Percentiles rank a stretch among this genome's conserved stretches.
These are phyloP conservation scores for Pyrgilauda ruficollis DNA, from an alignment of 2,113 vertebrate genomes.

Conservation along the genomic window DNA sequence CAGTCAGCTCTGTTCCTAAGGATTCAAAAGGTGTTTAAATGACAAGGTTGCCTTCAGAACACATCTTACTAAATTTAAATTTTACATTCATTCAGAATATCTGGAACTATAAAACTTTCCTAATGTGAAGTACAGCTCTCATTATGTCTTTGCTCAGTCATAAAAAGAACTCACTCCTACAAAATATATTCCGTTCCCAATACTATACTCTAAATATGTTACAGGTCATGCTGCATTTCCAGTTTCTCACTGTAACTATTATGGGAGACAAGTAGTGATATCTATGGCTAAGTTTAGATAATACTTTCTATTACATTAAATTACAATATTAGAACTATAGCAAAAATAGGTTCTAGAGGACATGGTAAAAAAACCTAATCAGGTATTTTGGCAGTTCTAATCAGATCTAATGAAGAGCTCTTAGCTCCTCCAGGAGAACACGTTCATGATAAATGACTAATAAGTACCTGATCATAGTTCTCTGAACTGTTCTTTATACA, in stretches of 20 bases:
- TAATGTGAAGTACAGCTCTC: neutral
- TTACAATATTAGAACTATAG: neutral
- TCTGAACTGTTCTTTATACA: neutral
- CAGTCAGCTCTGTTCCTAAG: neutral
- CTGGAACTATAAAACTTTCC: neutral
- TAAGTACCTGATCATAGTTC: neutral
- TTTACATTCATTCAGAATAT: slow-evolving; percentile 25
- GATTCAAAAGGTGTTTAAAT: neutral
- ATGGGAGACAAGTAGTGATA: neutral
- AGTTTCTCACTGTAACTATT: neutral
- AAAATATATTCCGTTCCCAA: neutral
- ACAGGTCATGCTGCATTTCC: neutral
- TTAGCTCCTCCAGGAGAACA: neutral
- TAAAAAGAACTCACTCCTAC: neutral
- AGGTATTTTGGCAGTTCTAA: neutral
- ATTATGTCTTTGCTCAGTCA: neutral
- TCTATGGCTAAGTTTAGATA: neutral
- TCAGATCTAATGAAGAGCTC: neutral
- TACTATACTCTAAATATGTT: neutral
- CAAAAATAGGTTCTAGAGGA: neutral
- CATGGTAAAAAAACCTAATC: neutral
- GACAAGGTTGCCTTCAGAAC: neutral
- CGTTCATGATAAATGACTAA: neutral
- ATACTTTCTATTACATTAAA: neutral
- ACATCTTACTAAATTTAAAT: slow-evolving; percentile 19